Base-by-base conservation (phyloP, 35 echinoderm and acorn worm genomes). In the Apostichopus parvimensis region DNA sequence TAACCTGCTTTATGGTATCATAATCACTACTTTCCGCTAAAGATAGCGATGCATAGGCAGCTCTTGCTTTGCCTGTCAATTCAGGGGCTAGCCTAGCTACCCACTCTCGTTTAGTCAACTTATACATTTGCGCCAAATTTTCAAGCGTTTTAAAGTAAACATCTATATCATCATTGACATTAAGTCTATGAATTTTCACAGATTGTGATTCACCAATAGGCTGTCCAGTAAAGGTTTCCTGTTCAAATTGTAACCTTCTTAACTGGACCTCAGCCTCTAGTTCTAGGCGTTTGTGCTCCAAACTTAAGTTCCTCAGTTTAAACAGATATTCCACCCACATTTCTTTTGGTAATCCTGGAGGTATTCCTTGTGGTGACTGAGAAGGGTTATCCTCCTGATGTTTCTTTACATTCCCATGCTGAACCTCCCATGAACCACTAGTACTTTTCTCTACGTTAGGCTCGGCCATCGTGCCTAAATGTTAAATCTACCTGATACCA, bases 61-160 rank as follows among this genome's bases (percentile, higher is more conserved):
- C 10, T 55, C 73, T 91, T 57, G 88, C 73, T 78, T 91, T 91
- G 2, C 76, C 54, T 4, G 73, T 57, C 58, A 91, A 79, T 57
- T 91, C 88, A 20, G 88, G 88, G 53, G 87, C 88, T 78, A 78
- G 21, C 53, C 53, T 91, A 9, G 88, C 73, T 9, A 45, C 88
- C 53, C 73, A 91, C 4, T 56, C 56, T 21, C 15, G 8, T 79
- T 78, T 24, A 78, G 73, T 54, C 88, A 73, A 91, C 5, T 55
- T 45, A 17, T 60, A 58, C 14, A 61, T 78, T 22, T 24, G 54
- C 6, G 73, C 88, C 45, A 91, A 14, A 66, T 91, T n/a, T 78
- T 91, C 88, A 78, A 91, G 79, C 0, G 88, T 78, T 57, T 78
- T 78, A 77, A 91, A 78, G 61, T 91, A 91, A 6, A 91, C 23